Evolutionary conservation across 1,140 invertebrate genomes (phyloP).

Genomic region (Danaus melanippus): DNA sequence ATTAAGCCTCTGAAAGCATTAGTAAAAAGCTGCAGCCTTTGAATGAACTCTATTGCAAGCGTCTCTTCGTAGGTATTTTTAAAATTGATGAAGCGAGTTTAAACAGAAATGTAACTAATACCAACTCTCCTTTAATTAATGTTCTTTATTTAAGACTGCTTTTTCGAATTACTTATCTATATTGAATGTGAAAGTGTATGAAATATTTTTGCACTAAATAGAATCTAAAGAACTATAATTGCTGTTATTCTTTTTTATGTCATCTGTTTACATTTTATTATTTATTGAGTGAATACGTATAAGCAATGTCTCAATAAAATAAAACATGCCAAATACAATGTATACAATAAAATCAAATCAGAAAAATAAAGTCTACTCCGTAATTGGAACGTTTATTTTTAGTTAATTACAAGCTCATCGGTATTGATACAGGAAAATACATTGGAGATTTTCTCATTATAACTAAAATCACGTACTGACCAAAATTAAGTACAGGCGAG

Average conservation of each 20-base stretch:
- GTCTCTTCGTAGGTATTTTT: constrained; percentile 25
- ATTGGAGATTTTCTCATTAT: background rate
- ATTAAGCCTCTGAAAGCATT: constrained; percentile 59
- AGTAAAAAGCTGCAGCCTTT: constrained; percentile 52
- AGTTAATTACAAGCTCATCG: too few species aligned
- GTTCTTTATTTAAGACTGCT: constrained; percentile 2
- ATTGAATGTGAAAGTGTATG: too few species aligned
- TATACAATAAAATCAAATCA: too few species aligned
- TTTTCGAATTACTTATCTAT: background rate
- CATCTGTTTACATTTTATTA: too few species aligned
- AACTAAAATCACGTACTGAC: background rate
- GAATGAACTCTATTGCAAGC: constrained; percentile 30
- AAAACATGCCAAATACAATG: too few species aligned
- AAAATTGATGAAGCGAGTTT: constrained; percentile 38
- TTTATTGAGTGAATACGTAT: too few species aligned
- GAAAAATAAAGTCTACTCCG: too few species aligned
- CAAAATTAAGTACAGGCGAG: background rate
- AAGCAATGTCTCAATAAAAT: too few species aligned
- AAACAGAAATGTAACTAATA: constrained; percentile 16
- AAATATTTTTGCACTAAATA: too few species aligned
- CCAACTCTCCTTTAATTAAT: constrained; percentile 1
- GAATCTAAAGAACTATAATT: too few species aligned
- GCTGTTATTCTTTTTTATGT: too few species aligned
- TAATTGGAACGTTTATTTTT: too few species aligned
- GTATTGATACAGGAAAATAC: background rate